phyloP scores from a whole-genome alignment of 2,113 vertebrate genomes.

The Hemiprocne comata region DNA sequence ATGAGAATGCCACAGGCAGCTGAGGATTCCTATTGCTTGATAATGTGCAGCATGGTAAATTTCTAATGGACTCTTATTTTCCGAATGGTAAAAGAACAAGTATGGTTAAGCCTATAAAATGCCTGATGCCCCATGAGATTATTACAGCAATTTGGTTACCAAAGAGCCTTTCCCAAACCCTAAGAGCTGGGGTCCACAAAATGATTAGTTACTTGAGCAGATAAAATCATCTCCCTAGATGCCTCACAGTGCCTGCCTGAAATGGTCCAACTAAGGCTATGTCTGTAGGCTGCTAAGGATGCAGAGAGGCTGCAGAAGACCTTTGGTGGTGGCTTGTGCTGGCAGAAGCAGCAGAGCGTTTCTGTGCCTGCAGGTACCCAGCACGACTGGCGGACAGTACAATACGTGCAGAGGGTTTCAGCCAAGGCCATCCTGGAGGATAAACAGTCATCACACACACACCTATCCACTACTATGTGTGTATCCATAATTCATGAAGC shows the following conservation, averaged over 20 bases:
- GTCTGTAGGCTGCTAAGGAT: accelerated
- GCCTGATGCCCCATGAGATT: background rate
- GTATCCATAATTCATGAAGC: background rate
- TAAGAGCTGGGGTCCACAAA: background rate
- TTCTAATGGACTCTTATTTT: background rate
- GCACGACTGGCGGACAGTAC: background rate
- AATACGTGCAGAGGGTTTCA: background rate
- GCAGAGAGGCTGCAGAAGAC: background rate
- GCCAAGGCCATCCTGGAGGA: background rate
- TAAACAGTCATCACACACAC: background rate
- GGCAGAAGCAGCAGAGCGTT: background rate
- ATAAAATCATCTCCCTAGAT: background rate
- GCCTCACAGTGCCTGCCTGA: background rate
- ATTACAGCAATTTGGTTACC: background rate
- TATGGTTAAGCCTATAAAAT: background rate
- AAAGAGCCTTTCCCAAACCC: background rate
- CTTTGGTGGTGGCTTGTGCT: background rate
- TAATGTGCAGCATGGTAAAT: background rate
- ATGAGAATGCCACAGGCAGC: background rate
- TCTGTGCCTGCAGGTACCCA: background rate
- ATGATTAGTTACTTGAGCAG: background rate
- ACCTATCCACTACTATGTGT: too few species aligned
- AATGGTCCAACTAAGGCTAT: background rate
- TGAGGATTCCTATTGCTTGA: background rate
- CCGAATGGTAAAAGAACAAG: background rate